Conservation (phyloP, 2,888 invertebrate species). For the Polydrusus tereticollis region DNA sequence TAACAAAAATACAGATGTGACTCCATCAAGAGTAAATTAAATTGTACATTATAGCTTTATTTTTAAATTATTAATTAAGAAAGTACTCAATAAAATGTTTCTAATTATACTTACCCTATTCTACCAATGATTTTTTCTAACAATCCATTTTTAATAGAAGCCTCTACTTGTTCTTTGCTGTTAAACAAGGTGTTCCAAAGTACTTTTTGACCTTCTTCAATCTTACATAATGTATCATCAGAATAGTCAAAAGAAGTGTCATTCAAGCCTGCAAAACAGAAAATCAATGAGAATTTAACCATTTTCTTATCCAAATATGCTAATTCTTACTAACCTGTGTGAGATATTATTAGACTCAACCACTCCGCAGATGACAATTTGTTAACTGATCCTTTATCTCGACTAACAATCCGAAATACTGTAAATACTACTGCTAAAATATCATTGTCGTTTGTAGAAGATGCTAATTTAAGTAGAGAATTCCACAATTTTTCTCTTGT, state of each 20-base stretch:
- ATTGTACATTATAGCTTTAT: too few species aligned
- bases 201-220: conserved; percentile 87
- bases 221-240: conserved; percentile 70
- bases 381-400: conserved; percentile 82
- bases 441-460: conserved; percentile 65
- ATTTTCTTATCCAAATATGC: background rate
- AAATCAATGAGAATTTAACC: background rate
- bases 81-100: too few species aligned
- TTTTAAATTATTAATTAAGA: too few species aligned
- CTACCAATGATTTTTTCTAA: conserved; percentile 78
- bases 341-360: conserved; percentile 74
- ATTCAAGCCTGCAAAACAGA: conserved; percentile 67
- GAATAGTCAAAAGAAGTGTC: conserved; percentile 65
- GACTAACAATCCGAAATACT: conserved; percentile 77
- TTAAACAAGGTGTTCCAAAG: conserved; percentile 91
- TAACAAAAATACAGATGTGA: too few species aligned
- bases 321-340: conserved; percentile 30
- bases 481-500: conserved; percentile 74
- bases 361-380: conserved; percentile 77
- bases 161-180: conserved; percentile 66
- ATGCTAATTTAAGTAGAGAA: conserved; percentile 72
- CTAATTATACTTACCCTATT: conserved; percentile 37
- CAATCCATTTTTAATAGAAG: conserved; percentile 70
- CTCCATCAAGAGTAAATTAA: too few species aligned
- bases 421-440: conserved; percentile 72